Conservation (phyloP, 2,888 invertebrate species). For the Microctonus aethiopoides region DNA sequence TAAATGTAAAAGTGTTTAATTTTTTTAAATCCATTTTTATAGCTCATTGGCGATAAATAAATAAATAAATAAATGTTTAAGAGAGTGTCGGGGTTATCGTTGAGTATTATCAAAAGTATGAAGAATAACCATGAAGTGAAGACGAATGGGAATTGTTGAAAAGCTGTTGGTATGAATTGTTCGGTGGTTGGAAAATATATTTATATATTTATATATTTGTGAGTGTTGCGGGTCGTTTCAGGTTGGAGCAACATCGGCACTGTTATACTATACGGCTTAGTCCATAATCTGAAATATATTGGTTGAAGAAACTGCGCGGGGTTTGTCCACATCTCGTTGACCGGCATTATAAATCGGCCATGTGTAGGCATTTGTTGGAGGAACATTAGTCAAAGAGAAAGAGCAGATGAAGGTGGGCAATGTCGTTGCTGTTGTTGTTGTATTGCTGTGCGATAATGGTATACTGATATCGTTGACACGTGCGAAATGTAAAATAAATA, state of each 20-base stretch:
- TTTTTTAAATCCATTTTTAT: too few species aligned
- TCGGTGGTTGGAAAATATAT: neutral
- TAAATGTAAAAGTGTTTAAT: too few species aligned
- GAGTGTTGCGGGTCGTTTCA: neutral
- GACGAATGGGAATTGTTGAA: neutral
- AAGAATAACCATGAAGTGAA: neutral
- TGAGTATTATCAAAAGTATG: neutral
- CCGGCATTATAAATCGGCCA: conserved; percentile 66
- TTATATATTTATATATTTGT: neutral
- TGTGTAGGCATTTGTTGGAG: conserved; percentile 66
- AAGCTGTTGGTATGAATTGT: neutral
- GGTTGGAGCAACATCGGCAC: conserved; percentile 2
- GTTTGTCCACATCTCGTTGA: conserved; percentile 67
- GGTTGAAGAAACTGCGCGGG: conserved; percentile 57
- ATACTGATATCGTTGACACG: neutral
- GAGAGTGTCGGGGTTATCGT: neutral
- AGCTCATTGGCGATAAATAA: too few species aligned
- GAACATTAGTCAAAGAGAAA: conserved; percentile 66
- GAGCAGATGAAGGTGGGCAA: conserved; percentile 10
- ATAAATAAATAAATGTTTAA: neutral
- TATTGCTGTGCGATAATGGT: neutral
- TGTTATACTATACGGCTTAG: conserved; percentile 45
- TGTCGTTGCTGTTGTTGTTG: neutral
- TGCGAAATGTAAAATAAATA: neutral
- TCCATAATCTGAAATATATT: conserved; percentile 67